Evolutionary conservation across 1,140 invertebrate species (phyloP), one percentile per base, ranked within the genome.

Genomic region (Mizuhopecten yessoensis): DNA sequence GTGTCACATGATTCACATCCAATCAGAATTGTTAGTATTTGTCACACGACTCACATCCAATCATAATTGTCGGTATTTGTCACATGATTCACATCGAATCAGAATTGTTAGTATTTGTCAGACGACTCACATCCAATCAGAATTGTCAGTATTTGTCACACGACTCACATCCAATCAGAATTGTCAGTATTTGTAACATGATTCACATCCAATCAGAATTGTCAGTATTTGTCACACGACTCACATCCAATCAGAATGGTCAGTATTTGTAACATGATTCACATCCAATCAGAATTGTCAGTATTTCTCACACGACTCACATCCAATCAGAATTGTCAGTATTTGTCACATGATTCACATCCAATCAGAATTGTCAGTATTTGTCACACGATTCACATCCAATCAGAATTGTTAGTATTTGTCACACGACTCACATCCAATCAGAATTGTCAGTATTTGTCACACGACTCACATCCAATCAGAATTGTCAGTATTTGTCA

Each of bases 361-460:
- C 57, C 57, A 75, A 75, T 75, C 2, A 75, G 23, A 75, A 29
- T n/a, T 29, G 57, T 75, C n/a, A n/a, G 5, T 9, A 75, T 75
- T 7, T 75, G 57, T 75, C 57, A 75, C 57, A n/a, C 29, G 57
- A 75, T n/a, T 75, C n/a, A 75, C 57, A 75, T n/a, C 57, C n/a
- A 29, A 29, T 75, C 5, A 75, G 57, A 75, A 29, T 75, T 75
- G 0, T 29, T n/a, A 9, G 2, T 5, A 75, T 75, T 2, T 75
- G 17, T 75, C 57, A 75, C 57, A 7, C 17, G 10, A 45, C 1
- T 45, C 42, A 45, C 17, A 45, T 45, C 36, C 36, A 39, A 39
- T 39, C 36, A 39, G 13, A 39, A n/a, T n/a, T n/a, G n/a, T n/a
- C n/a, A n/a, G n/a, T n/a, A n/a, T 57, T 57, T 57, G 45, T 17